A percentile compares a stretch with the other conserved stretches of the same genome.
phyloP scores from a whole-genome alignment of 2,113 vertebrate genomes.

The Penelope pileata region DNA sequence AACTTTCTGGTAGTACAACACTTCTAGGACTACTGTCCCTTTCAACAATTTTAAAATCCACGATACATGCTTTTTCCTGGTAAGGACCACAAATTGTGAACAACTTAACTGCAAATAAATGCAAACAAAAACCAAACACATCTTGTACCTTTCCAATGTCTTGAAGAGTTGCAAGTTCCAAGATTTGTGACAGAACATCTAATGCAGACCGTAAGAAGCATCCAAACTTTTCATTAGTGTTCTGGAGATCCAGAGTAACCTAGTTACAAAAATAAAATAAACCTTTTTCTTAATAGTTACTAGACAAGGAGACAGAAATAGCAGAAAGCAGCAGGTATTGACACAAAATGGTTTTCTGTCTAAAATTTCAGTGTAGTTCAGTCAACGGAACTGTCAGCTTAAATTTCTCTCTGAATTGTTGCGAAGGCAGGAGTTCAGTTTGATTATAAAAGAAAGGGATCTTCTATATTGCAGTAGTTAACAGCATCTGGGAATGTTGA shows the following conservation, averaged over 20 bases:
- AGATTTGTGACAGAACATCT: constrained; percentile 93
- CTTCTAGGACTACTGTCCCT: neutral
- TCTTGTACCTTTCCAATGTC: constrained; percentile 92
- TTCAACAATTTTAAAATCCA: neutral
- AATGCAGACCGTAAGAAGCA: constrained; percentile 89
- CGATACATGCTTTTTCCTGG: neutral
- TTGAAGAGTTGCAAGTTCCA: constrained; percentile 93
- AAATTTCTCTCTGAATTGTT: neutral
- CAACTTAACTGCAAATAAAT: neutral
- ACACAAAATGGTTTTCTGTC: neutral
- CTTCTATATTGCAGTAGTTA: neutral
- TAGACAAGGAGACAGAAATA: neutral
- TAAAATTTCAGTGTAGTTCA: neutral
- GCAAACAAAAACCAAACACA: neutral
- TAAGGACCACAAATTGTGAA: fast-evolving
- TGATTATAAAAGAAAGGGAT: neutral
- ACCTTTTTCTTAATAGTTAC: neutral
- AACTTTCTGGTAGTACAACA: neutral
- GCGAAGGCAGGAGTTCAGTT: neutral
- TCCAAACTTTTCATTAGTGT: constrained; percentile 92
- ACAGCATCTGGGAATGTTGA: neutral
- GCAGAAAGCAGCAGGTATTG: neutral
- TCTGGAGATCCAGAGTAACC: constrained; percentile 97
- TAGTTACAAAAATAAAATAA: constrained; percentile 28
- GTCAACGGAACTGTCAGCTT: neutral